Percentiles rank a stretch among this genome's conserved stretches.
phyloP scores from a whole-genome alignment of 2,113 vertebrate genomes.

The Cygnus atratus region DNA sequence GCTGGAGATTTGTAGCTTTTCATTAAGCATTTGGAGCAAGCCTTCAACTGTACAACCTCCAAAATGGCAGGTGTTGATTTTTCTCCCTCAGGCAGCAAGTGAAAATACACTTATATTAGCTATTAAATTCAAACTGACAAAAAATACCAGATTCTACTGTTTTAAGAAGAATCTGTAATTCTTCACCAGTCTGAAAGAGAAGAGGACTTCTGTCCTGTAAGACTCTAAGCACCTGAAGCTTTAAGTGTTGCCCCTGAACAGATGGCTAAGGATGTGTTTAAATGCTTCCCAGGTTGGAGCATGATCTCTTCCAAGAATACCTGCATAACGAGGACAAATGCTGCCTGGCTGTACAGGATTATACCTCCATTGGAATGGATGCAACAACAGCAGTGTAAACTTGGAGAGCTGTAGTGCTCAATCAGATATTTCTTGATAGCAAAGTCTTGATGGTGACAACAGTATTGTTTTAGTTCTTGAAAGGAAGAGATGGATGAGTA shows the following conservation, averaged over 20 bases:
- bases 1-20: not conserved
- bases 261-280: not conserved
- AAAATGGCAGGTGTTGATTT: not conserved
- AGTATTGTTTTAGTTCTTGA: not conserved
- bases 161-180: not conserved
- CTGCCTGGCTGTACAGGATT: accelerated
- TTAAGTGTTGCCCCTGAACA: not conserved
- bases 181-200: not conserved
- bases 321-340: not conserved
- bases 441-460: not conserved
- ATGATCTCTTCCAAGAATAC: not conserved
- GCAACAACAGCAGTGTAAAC: not conserved
- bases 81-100: not conserved
- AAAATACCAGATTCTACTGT: not conserved
- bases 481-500: not conserved
- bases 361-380: not conserved
- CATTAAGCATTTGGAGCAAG: not conserved
- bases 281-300: not conserved
- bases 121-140: not conserved
- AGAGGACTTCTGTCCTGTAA: not conserved
- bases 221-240: not conserved
- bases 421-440: not conserved
- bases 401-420: not conserved
- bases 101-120: not conserved
- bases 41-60: not conserved